Conservation (phyloP, 2,888 invertebrate species). For the Pollenia amentaria region DNA sequence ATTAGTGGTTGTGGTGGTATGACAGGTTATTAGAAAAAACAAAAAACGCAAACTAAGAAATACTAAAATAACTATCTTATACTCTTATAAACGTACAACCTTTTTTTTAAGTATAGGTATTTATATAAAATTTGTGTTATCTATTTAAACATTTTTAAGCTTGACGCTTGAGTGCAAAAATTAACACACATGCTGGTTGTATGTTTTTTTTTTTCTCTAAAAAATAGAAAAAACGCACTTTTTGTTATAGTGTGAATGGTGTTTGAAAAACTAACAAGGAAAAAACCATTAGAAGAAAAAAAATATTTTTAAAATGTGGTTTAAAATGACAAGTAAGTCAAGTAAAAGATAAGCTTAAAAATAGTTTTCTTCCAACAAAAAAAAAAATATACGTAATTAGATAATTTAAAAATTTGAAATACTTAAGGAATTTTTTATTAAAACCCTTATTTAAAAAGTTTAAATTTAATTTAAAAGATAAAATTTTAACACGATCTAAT, state of each 20-base stretch:
- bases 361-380: constrained; percentile 4
- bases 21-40: constrained; percentile 83
- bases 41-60: constrained; percentile 43
- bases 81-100: constrained; percentile 14
- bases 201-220: not conserved
- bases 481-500: constrained; percentile 82
- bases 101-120: constrained; percentile 31
- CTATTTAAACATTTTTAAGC: constrained; percentile 61
- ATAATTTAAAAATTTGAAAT: constrained; percentile 39
- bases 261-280: constrained; percentile 59
- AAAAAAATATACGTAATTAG: constrained; percentile 53
- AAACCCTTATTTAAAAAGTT: constrained; percentile 76
- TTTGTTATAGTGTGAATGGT: constrained; percentile 25
- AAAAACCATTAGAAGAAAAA: constrained; percentile 58
- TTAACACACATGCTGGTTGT: constrained; percentile 69
- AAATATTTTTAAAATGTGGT: constrained; percentile 71
- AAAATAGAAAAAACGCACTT: constrained; percentile 61
- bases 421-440: constrained; percentile 79
- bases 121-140: constrained; percentile 64
- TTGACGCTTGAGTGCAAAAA: constrained; percentile 72
- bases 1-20: constrained; percentile 80
- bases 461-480: constrained; percentile 82
- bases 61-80: constrained; percentile 36
- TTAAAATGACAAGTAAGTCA: constrained; percentile 66
- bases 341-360: constrained; percentile 59